phyloP scores from a whole-genome alignment of 2,113 vertebrate species.

The Brienomyrus brachyistius region DNA sequence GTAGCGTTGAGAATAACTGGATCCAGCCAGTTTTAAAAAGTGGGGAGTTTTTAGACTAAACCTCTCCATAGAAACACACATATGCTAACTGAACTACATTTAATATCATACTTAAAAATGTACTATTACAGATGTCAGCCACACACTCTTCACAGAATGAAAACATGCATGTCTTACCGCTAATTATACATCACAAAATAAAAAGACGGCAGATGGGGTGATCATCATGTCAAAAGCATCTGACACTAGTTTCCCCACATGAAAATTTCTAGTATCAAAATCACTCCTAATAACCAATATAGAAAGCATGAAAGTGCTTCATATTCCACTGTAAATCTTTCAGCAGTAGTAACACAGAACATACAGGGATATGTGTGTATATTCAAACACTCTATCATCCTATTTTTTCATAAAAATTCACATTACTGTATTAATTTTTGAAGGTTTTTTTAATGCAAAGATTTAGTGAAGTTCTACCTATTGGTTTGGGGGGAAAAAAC shows the following conservation, averaged over 20 bases:
- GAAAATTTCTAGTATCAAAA: not conserved
- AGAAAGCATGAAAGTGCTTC: not conserved
- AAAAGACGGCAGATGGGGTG: not conserved
- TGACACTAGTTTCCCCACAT: not conserved
- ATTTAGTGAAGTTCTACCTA: not conserved
- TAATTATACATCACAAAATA: not conserved
- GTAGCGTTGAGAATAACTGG: not conserved
- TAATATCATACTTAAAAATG: not conserved
- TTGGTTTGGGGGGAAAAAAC: not conserved
- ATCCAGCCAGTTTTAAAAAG: not conserved
- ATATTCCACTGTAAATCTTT: not conserved
- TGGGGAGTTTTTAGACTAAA: not conserved
- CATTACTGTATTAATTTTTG: not conserved
- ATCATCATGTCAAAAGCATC: not conserved
- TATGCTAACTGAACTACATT: not conserved
- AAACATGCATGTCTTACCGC: not conserved
- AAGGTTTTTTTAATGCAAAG: not conserved
- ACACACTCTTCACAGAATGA: not conserved
- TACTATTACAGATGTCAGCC: not conserved
- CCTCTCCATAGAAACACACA: not conserved
- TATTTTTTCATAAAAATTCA: not conserved
- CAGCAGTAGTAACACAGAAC: not conserved
- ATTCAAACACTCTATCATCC: not conserved
- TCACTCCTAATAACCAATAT: not conserved
- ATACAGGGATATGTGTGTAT: not conserved